Evolutionary conservation across 2,113 vertebrate genomes (phyloP).

Genomic region (Perognathus longimembris): DNA sequence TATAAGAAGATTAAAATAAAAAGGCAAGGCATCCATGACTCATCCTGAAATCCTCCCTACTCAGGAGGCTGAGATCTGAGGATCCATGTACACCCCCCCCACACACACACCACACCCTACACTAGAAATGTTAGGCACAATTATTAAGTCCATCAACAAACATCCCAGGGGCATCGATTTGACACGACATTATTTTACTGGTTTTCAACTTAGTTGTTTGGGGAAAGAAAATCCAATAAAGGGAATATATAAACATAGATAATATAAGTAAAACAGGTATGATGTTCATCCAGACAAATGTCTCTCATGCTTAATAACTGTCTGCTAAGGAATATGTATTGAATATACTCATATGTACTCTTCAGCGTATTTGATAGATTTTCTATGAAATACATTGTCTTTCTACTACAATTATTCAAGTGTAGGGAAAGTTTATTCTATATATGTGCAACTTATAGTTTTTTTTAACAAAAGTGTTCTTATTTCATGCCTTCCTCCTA

Average conservation of each 20-base stretch:
- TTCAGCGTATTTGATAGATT: neutral
- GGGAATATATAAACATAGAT: neutral
- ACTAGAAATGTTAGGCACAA: neutral
- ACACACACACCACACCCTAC: no score
- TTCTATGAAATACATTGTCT: conserved; percentile 9
- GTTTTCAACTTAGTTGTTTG: neutral
- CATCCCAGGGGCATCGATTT: neutral
- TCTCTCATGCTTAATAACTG: neutral
- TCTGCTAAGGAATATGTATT: neutral
- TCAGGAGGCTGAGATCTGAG: no score
- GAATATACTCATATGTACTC: neutral
- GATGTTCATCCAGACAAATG: neutral
- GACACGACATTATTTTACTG: neutral
- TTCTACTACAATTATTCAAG: neutral
- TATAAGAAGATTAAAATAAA: neutral
- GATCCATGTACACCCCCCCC: no score
- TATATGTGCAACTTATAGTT: neutral
- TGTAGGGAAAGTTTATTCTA: neutral
- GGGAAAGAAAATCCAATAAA: conserved; percentile 18
- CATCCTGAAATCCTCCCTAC: no score
- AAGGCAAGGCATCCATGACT: no score
- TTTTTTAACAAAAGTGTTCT: conserved; percentile 9
- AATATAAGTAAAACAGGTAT: neutral
- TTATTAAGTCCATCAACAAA: neutral
- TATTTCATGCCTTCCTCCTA: neutral